Evolutionary conservation across 2,113 vertebrate species (phyloP), one percentile per base, ranked within the genome.

Genomic region (Albula goreensis): DNA sequence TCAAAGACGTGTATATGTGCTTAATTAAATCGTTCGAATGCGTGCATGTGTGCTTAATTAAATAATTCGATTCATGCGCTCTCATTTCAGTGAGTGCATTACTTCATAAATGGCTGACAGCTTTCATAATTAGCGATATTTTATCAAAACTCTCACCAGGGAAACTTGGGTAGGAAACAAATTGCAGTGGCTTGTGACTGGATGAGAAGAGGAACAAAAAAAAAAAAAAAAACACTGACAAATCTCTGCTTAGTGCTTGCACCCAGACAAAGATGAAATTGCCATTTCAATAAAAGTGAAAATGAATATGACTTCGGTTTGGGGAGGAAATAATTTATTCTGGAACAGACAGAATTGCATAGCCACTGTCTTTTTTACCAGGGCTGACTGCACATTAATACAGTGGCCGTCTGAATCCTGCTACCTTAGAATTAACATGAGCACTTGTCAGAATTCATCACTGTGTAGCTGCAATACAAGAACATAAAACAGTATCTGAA

Each of bases 371-470:
- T n/a, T 70, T 41, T 56, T 70, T 70, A 22, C 13, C 63, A 74
- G 70, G 70, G 5, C n/a, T 74, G 70, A 31, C 70, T 74, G 70
- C 70, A 74, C 70, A 31, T 9, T 74, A 74, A 74, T 74, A 22
- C 17, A 81, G 53, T 17, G 11, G 3, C 8, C 50, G n/a, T 51
- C 17, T n/a, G 50, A 51, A 51, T 52, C 13, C 49, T 53, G 50
- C 17, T 52, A 53, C 50, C 15, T 22, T 2, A 52, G 15, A 51
- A 50, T 81, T 11, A 81, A 50, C 80, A 81, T 53, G 22, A 81
- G 80, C 50, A 52, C 50, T 52, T 81, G 80, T 50, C 22, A 81
- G 50, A 81, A 81, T 81, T 17, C 50, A 51, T 53, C 49, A 81
- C 19, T 11, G 2, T 81, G 51, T n/a, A 52, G 17, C 19, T 53